A percentile compares a stretch with the other conserved stretches of the same genome.
Conservation (phyloP, 2,113 vertebrate genomes). For the Microcebus lehilahytsara region DNA sequence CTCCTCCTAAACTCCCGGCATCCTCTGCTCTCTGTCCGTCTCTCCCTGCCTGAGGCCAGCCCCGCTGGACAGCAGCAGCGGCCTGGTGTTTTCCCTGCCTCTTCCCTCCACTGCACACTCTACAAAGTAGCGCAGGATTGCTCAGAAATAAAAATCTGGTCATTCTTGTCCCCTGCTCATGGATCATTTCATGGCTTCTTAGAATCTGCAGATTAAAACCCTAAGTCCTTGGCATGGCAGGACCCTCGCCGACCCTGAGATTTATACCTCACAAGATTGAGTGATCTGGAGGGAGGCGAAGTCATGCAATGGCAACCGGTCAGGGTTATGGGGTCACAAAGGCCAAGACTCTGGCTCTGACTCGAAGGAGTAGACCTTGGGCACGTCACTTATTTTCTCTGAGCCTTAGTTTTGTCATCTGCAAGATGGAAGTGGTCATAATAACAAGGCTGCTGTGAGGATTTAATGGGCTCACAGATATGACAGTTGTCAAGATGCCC, state of each 20-base stretch:
- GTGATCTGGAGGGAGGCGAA: fast-evolving
- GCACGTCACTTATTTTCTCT: not conserved
- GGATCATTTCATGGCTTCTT: not conserved
- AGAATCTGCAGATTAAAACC: not conserved
- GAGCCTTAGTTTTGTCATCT: not conserved
- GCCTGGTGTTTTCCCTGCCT: not conserved
- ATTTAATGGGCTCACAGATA: not conserved
- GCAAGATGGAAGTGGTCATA: not conserved
- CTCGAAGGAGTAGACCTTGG: not conserved
- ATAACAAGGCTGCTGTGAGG: not conserved
- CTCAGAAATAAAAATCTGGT: not conserved
- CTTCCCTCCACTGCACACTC: not conserved
- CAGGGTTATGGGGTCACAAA: not conserved
- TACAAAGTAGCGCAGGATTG: fast-evolving
- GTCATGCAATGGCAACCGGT: fast-evolving
- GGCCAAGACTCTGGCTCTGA: not conserved
- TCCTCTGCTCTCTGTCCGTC: not conserved
- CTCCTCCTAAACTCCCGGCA: not conserved
- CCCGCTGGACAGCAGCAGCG: not conserved
- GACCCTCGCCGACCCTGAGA: not conserved
- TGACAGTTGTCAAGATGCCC: not conserved
- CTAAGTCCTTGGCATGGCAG: not conserved
- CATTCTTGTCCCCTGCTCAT: too few relatives aligned
- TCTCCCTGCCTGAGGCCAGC: not conserved
- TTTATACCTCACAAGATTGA: not conserved